Percentiles rank a stretch among this genome's conserved stretches.
Evolutionary conservation across 2,797 vertebrate genomes (phyloP).

Genomic region (Crenuchus spilurus): DNA sequence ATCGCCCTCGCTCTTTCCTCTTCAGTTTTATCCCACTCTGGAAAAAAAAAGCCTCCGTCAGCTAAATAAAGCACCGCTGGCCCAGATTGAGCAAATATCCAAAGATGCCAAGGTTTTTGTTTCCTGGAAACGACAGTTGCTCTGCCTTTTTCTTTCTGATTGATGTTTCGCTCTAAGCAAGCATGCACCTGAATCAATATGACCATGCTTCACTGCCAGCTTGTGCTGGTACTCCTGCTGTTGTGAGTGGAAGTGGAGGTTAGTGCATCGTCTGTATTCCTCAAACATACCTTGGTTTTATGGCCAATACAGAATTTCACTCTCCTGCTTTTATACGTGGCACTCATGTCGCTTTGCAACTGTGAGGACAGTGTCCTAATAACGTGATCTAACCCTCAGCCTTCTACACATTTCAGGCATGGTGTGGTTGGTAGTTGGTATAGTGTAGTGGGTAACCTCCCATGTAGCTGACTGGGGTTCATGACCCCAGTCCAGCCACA

Average conservation of each 20-base stretch:
- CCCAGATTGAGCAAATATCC: constrained; percentile 20
- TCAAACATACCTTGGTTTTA: neutral
- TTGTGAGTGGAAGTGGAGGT: constrained; percentile 22
- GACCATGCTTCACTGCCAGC: constrained; percentile 34
- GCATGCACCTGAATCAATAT: constrained; percentile 47
- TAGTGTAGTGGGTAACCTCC: too few relatives aligned
- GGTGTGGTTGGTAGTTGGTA: too few relatives aligned
- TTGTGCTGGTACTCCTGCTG: constrained; percentile 17
- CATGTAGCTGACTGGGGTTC: too few relatives aligned
- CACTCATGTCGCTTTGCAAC: neutral
- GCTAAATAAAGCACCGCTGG: constrained; percentile 27
- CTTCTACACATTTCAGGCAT: too few relatives aligned
- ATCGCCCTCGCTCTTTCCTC: neutral
- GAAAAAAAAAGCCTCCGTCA: constrained; percentile 12
- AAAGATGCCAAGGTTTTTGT: constrained; percentile 20
- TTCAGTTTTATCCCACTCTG: neutral
- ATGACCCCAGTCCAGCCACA: too few relatives aligned
- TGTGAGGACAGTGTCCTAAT: too few relatives aligned
- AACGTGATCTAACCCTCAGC: too few relatives aligned
- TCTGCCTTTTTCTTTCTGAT: constrained; percentile 37
- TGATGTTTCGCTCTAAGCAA: constrained; percentile 46
- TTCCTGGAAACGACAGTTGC: constrained; percentile 29
- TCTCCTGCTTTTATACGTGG: neutral
- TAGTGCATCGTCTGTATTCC: neutral
- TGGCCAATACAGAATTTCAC: neutral